Conservation (phyloP, 1,140 invertebrate genomes). For the Pentalonia nigronervosa region DNA sequence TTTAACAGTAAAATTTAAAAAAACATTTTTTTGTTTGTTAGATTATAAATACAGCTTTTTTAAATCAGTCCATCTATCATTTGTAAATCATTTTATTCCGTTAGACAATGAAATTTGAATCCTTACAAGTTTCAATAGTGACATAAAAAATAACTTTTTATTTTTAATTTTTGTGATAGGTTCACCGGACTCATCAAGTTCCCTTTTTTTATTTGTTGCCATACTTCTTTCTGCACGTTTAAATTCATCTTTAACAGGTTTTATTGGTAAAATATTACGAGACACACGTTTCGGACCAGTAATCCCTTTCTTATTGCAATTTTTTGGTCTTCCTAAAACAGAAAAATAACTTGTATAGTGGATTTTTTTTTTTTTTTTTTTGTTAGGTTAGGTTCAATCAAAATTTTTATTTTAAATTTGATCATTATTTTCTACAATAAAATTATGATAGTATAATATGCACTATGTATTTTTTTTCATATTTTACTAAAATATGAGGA, state of each 20-base stretch:
- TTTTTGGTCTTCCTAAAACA: not conserved
- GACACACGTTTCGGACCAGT: not conserved
- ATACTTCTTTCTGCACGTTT: not conserved
- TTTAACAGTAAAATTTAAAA: not conserved
- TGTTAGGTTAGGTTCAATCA: not conserved
- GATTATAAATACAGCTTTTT: not conserved
- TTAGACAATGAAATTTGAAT: not conserved
- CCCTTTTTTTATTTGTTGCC: not conserved
- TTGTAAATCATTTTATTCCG: not conserved
- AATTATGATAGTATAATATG: too few species aligned
- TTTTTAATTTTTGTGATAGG: not conserved
- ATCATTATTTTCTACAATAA: too few species aligned
- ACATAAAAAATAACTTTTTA: not conserved
- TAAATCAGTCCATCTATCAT: not conserved
- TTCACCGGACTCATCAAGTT: not conserved
- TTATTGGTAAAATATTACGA: not conserved
- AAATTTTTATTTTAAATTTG: not conserved
- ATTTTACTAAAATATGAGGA: too few species aligned
- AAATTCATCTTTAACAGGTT: not conserved
- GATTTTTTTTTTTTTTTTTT: not conserved
- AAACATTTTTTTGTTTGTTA: not conserved
- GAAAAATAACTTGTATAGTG: not conserved
- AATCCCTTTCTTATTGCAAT: not conserved
- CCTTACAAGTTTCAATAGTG: not conserved
- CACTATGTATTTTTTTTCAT: too few species aligned